A percentile compares a stretch with the other conserved stretches of the same genome.
phyloP scores from a whole-genome alignment of 2,797 vertebrate species.

The Molossus molossus region DNA sequence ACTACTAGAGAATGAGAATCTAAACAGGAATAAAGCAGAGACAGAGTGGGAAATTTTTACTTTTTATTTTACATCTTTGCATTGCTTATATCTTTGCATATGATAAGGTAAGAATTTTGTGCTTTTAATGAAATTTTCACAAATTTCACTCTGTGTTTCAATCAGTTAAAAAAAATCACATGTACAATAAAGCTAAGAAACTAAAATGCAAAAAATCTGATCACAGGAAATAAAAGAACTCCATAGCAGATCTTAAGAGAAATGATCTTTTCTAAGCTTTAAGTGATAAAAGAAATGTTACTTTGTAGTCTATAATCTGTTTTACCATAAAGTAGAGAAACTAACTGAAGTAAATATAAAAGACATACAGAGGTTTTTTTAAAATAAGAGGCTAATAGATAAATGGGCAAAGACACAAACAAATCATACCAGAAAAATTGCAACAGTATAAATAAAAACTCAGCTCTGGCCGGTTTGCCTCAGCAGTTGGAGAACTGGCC shows the following conservation, averaged over 20 bases:
- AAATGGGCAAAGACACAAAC: neutral
- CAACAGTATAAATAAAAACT: neutral
- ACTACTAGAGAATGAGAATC: neutral
- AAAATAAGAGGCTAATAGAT: neutral
- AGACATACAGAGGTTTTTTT: neutral
- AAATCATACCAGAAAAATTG: constrained; percentile 39
- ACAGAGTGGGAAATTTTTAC: neutral
- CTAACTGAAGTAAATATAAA: neutral
- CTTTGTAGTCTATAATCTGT: constrained; percentile 11
- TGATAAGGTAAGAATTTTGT: neutral
- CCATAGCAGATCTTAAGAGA: neutral
- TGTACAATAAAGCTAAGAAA: constrained; percentile 14
- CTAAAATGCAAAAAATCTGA: neutral
- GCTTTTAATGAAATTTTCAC: constrained; percentile 29
- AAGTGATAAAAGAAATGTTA: constrained; percentile 15
- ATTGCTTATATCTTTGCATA: neutral
- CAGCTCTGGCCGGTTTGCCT: too few species aligned
- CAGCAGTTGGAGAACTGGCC: too few species aligned
- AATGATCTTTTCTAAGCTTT: neutral
- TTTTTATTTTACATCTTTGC: neutral
- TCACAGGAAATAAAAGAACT: neutral
- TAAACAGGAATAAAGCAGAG: neutral
- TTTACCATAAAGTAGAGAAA: neutral
- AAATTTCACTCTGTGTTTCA: constrained; percentile 27
- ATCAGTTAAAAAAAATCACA: neutral